phyloP scores from a whole-genome alignment of 1,140 invertebrate species.

The Papilio machaon region DNA sequence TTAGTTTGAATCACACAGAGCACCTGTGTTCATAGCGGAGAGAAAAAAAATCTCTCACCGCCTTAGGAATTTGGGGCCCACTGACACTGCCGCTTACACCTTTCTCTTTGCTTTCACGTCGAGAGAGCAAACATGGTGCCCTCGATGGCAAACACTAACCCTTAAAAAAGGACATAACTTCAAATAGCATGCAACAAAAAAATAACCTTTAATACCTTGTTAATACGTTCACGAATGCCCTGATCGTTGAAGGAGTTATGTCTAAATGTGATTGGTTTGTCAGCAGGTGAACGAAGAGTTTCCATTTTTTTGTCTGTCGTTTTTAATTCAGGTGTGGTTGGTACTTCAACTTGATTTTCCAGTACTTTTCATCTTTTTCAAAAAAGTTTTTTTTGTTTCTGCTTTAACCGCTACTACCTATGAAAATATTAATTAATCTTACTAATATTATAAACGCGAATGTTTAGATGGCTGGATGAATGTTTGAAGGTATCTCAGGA shows the following conservation, averaged over 20 bases:
- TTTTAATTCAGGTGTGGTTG: slow-evolving; percentile 43
- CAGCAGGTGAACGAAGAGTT: slow-evolving; percentile 42
- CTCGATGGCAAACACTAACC: slow-evolving; percentile 45
- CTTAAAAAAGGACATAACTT: slow-evolving; percentile 42
- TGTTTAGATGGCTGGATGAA: too few species aligned
- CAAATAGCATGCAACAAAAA: not conserved
- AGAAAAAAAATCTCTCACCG: slow-evolving; percentile 59
- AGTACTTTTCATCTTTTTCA: not conserved
- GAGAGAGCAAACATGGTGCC: slow-evolving; percentile 56
- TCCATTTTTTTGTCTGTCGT: slow-evolving; percentile 31
- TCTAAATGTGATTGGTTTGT: slow-evolving; percentile 5
- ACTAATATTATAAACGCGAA: too few species aligned
- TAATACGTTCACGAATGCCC: slow-evolving; percentile 19
- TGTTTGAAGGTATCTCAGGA: too few species aligned
- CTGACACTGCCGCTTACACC: slow-evolving; percentile 50
- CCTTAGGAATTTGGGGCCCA: slow-evolving; percentile 59
- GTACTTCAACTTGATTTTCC: slow-evolving; percentile 7
- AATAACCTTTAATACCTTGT: not conserved
- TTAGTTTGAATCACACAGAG: not conserved
- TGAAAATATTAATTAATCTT: too few species aligned
- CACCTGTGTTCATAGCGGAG: slow-evolving; percentile 44
- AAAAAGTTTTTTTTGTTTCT: not conserved
- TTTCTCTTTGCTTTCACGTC: slow-evolving; percentile 66
- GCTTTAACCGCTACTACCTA: too few species aligned
- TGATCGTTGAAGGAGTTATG: not conserved